Conservation (phyloP, 2,888 invertebrate genomes). For the Venustoraphidia nigricollis region DNA sequence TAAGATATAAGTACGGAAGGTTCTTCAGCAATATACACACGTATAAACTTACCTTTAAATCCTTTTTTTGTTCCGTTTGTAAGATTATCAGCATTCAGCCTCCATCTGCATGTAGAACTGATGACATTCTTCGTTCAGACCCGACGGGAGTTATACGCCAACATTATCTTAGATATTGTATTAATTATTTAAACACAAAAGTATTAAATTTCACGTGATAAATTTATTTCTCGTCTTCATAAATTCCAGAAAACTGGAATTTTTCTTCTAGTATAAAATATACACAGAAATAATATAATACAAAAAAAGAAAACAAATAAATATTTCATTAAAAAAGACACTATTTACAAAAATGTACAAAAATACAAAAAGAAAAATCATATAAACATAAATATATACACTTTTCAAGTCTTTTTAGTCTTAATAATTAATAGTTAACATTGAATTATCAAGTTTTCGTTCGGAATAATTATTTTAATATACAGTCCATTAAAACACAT, state of each 20-base stretch:
- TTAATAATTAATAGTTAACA: conserved; percentile 1
- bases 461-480: no score
- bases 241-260: neutral
- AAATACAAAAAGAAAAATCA: conserved; percentile 23
- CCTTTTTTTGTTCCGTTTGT: no score
- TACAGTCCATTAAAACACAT: no score
- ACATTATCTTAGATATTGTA: no score
- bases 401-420: conserved; percentile 13
- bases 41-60: no score
- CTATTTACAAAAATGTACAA: conserved; percentile 32
- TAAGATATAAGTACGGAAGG: no score
- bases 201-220: neutral
- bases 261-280: conserved; percentile 29
- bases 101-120: no score
- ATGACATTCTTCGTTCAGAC: no score
- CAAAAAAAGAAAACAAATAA: conserved; percentile 28
- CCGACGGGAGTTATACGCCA: no score
- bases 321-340: conserved; percentile 18
- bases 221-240: neutral
- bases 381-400: neutral
- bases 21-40: no score
- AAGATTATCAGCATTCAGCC: no score
- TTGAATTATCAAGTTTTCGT: neutral
- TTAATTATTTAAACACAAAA: no score
- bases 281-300: conserved; percentile 26